Conservation (phyloP, 2,888 invertebrate species). For the Xanthia togata region DNA sequence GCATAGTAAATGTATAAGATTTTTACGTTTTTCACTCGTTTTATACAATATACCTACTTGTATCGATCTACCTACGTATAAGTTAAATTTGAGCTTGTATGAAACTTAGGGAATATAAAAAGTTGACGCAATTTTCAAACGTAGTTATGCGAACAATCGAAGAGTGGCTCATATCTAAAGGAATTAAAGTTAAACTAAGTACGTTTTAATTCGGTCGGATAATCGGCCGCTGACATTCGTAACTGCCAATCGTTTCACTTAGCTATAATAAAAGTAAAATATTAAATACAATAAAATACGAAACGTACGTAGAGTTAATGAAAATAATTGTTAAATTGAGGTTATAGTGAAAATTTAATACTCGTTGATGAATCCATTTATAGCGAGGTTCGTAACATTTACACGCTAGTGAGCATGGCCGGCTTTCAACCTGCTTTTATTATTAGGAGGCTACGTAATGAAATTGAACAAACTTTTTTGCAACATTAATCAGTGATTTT, state of each 20-base stretch:
- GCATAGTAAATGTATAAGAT: constrained; percentile 86
- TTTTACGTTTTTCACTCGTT: constrained; percentile 90
- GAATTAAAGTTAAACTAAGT: constrained; percentile 67
- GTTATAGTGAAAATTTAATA: constrained; percentile 89
- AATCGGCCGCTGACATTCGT: constrained; percentile 71
- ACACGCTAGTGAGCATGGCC: constrained; percentile 64
- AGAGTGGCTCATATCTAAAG: constrained; percentile 70
- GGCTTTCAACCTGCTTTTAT: constrained; percentile 68
- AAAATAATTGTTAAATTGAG: constrained; percentile 86
- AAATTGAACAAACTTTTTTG: constrained; percentile 46
- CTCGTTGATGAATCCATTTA: constrained; percentile 84
- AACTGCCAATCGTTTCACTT: constrained; percentile 87
- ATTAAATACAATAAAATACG: constrained; percentile 75
- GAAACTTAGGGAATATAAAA: constrained; percentile 77
- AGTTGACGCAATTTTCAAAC: constrained; percentile 73
- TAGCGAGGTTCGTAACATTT: constrained; percentile 74
- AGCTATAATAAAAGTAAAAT: constrained; percentile 77
- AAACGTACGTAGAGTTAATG: constrained; percentile 85
- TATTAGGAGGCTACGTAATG: constrained; percentile 44
- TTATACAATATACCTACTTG: constrained; percentile 89
- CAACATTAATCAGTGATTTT: constrained; percentile 45
- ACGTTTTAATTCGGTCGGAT: constrained; percentile 72
- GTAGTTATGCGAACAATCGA: constrained; percentile 75
- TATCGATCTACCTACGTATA: constrained; percentile 87
- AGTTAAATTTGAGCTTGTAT: constrained; percentile 90